Base-by-base conservation (phyloP, 2,113 vertebrate species). In the Aldabrachelys gigantea region DNA sequence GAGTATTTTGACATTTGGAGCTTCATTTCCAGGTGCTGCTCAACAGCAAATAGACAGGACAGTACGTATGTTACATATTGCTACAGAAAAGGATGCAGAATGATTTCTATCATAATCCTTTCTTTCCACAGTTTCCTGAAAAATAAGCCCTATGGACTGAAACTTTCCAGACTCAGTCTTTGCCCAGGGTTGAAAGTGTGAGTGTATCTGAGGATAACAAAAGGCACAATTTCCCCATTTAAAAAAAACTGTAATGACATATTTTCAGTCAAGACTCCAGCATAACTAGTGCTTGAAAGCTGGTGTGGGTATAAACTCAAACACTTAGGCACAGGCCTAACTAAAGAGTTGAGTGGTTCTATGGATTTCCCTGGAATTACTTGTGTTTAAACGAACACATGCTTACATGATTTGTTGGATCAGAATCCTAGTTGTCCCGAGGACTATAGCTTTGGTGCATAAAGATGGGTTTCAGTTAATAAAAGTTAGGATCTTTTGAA, bases 301-400 rank as follows among this genome's bases (percentile, higher is more conserved):
- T 83, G 86, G 94, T 89, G 62, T 35, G 10, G 87, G 94, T 88
- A 76, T 84, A 87, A 91, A 94, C n/a, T 84, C 8, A 95, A 97
- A 96, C 81, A 84, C 93, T 95, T 91, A 4, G 38, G 92, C 96
- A 96, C 91, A 94, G 94, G 96, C 88, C 93, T 95, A 91, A 90
- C 95, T 95, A 94, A 91, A 84, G 65, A 85, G 65, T 57, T 50
- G 87, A 95, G 88, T 93, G 89, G 59, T 85, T 89, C 75, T 94
- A 31, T 52, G 88, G 59, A 38, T 0, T 93, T 96, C 93, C 95
- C 95, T 94, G 96, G 96, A 87, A 89, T 90, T 89, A 62, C 81
- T 44, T 0, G 62, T 52, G 50, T 87, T 96, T 92, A 81, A 94
- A 96, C 93, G 88, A 92, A 84, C 56, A 22, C 90, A 94, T 93